Base-by-base conservation (phyloP, 2,797 vertebrate genomes). In the Acipenser transmontanus region DNA sequence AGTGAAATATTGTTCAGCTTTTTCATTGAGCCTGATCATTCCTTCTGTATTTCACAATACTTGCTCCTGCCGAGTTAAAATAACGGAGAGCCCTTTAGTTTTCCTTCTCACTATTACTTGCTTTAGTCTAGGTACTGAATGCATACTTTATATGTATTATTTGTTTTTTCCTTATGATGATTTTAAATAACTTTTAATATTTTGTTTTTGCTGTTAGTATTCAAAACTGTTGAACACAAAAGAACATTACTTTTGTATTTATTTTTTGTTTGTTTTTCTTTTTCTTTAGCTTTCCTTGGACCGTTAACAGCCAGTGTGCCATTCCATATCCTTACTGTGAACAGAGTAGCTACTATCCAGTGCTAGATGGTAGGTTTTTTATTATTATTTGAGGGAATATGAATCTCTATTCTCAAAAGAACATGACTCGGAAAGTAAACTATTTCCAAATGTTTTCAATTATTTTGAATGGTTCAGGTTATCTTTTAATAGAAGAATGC, bases 221-320 rank as follows among this genome's bases (percentile, higher is more conserved):
- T 34, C 34, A 34, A 34, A 34, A 34, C 3, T 34, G 34, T 34
- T 34, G 3, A 3, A 34, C 34, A 34, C 34, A 34, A 34, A 34
- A 34, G 34, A 34, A 34, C 34, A 34, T 34, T n/a, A n/a, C 54
- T 57, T 57, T n/a, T n/a, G 8, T 12, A 50, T 1, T 4, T 50
- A n/a, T 1, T 12, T 62, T 74, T 57, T 47, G 66, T 68, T n/a
- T 79, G 48, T 72, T 66, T 11, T 13, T 52, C 51, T 52, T 34
- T 34, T 62, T 47, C 54, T 74, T 13, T 73, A 88, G 88, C 69
- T 90, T 91, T 68, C 81, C 82, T 3, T 92, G 89, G 91, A 86
- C 74, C 70, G 77, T 78, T 75, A 83, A 81, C 79, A 84, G 68
- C 70, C 85, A 88, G 2, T 84, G 83, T 80, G 80, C 79, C 74